Percentiles rank a stretch among this genome's conserved stretches.
These are phyloP conservation scores for Micromys minutus DNA, from an alignment of 2,113 vertebrate species.

Conservation along the genomic window DNA sequence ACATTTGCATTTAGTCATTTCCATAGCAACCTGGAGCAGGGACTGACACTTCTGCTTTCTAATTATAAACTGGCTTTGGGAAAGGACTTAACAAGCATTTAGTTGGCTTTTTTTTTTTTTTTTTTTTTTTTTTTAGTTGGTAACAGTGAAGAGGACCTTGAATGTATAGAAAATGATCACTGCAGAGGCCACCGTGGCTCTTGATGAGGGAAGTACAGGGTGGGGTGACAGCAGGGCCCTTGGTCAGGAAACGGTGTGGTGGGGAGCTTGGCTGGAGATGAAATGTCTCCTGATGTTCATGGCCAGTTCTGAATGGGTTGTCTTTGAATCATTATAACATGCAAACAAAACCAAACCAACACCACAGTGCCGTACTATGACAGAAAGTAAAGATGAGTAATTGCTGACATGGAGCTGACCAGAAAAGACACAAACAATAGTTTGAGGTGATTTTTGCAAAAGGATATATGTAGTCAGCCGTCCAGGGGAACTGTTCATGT, in stretches of 20 bases:
- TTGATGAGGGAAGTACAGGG: neutral
- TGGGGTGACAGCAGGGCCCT: neutral
- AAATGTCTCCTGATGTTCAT: neutral
- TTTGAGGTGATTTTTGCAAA: neutral
- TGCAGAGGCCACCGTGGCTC: neutral
- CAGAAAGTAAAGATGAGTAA: neutral
- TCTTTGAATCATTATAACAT: neutral
- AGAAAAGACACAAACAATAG: neutral
- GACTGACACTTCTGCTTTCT: slow-evolving; percentile 28
- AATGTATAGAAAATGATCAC: neutral
- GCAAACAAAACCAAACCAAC: neutral
- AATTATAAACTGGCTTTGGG: slow-evolving; percentile 40
- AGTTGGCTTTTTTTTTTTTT: too few relatives aligned
- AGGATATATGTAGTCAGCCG: neutral
- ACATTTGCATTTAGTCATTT: slow-evolving; percentile 41
- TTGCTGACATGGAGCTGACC: neutral
- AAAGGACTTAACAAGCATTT: slow-evolving; percentile 42
- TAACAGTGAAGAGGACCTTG: neutral
- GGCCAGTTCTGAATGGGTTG: neutral
- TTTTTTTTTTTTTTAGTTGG: too few relatives aligned
- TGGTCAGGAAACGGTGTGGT: neutral
- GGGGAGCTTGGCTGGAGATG: neutral
- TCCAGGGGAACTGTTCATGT: neutral
- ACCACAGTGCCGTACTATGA: neutral
- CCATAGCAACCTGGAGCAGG: slow-evolving; percentile 10